Evolutionary conservation across 2,113 vertebrate species (phyloP).

Genomic region (Paratilapia polleni): DNA sequence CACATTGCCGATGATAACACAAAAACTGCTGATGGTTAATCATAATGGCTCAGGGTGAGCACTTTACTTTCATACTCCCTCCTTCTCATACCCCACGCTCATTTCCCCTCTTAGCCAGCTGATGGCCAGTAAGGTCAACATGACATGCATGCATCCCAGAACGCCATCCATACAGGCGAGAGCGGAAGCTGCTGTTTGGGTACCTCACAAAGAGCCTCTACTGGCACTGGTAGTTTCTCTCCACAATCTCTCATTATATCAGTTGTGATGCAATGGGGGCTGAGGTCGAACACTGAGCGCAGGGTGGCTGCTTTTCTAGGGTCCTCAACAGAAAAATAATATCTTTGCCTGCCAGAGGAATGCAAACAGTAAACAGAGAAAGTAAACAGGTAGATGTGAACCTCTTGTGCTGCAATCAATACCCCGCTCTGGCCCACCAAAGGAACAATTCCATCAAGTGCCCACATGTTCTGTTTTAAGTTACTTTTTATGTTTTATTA

Average conservation of each 20-base stretch:
- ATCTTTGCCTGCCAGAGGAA: constrained; percentile 69
- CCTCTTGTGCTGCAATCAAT: constrained; percentile 66
- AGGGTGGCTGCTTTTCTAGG: constrained; percentile 58
- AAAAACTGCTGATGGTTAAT: constrained; percentile 81
- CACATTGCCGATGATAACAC: constrained; percentile 77
- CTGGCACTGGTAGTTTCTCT: constrained; percentile 50
- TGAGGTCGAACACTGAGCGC: constrained; percentile 55
- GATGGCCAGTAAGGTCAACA: constrained; percentile 71
- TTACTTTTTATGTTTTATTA: constrained; percentile 27
- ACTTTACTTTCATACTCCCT: constrained; percentile 73
- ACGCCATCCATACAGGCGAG: constrained; percentile 49
- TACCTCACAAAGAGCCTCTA: constrained; percentile 62
- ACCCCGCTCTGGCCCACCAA: constrained; percentile 26
- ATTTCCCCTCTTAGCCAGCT: constrained; percentile 72
- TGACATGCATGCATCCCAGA: constrained; percentile 70
- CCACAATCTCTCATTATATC: constrained; percentile 68
- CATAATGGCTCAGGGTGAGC: constrained; percentile 78
- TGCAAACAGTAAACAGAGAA: constrained; percentile 76
- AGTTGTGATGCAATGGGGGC: constrained; percentile 47
- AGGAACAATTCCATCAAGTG: constrained; percentile 58
- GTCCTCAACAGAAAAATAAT: constrained; percentile 72
- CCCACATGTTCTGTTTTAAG: constrained; percentile 42
- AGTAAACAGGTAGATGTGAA: constrained; percentile 68
- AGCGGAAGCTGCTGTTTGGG: constrained; percentile 59
- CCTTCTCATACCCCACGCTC: constrained; percentile 63